phyloP scores from a whole-genome alignment of 2,113 vertebrate species.

The Polypterus bichir region DNA sequence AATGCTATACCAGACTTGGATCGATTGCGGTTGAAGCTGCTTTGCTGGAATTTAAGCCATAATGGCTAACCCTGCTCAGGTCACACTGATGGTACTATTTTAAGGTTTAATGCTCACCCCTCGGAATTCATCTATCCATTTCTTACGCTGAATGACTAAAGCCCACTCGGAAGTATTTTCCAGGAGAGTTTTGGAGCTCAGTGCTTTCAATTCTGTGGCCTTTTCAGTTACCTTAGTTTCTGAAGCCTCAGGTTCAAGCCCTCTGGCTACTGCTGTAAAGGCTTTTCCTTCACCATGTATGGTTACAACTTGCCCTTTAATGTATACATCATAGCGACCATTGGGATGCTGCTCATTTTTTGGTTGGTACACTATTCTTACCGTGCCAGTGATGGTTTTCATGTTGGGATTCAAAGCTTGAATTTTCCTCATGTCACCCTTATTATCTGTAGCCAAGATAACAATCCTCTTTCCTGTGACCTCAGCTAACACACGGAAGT shows the following conservation, averaged over 20 bases:
- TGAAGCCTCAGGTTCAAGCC: conserved; percentile 2
- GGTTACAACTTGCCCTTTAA: background rate
- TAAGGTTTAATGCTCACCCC: background rate
- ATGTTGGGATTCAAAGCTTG: background rate
- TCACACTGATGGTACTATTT: too few relatives aligned
- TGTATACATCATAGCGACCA: conserved; percentile 11
- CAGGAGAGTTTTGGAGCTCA: background rate
- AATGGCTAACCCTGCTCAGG: too few relatives aligned
- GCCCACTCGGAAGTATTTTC: background rate
- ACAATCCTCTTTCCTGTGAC: background rate
- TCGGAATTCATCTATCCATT: conserved; percentile 1
- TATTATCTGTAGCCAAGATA: background rate
- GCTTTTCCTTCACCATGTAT: background rate
- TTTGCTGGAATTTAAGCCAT: too few relatives aligned
- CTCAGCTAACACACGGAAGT: background rate
- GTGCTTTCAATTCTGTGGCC: background rate
- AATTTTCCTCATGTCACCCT: background rate
- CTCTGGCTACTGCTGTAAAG: background rate
- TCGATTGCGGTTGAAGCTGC: too few relatives aligned
- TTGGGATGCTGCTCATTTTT: conserved; percentile 12
- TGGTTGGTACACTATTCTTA: conserved; percentile 13
- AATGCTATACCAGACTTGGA: too few relatives aligned
- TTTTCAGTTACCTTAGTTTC: background rate
- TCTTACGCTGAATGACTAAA: background rate
- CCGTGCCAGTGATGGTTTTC: conserved; percentile 5